Base-by-base conservation (phyloP, 2,797 vertebrate genomes). In the Alcedo quadribrachys region DNA sequence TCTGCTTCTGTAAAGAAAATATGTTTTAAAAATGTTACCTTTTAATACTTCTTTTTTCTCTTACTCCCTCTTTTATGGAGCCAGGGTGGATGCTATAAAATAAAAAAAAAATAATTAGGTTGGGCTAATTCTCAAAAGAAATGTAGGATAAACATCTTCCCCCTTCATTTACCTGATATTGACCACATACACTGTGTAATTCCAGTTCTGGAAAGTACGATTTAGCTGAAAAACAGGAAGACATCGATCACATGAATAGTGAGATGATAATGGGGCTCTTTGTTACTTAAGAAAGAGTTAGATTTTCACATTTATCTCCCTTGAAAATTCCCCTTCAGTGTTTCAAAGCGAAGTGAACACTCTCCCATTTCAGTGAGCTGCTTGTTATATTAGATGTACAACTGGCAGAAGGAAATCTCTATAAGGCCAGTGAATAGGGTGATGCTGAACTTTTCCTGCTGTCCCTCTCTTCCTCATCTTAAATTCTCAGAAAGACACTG, bases 131-230 rank as follows among this genome's bases (percentile, higher is more conserved):
- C 50, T 66, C 46, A 77, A 74, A 78, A 67, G 35, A 22, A 80
- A 85, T 6, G 6, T 35, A 61, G 61, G 48, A 74, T 66, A 48
- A 79, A 50, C 40, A 76, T 61, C 71, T 87, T 61, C n/a, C 21
- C 81, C 77, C 33, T 88, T 81, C 45, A 94, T 90, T 97, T 97
- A 99, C 99, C 99, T 99, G 97, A 99, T 91, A 92, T 98, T 97
- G 78, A 98, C 95, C 21, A 98, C 96, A 85, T 96, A 97, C n/a
- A 99, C 98, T 1, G 96, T 96, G 27, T 98, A 98, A 90, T 97
- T 98, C 99, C 99, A 99, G 96, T 98, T 98, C 86, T 98, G 97
- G 87, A 99, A 98, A 9, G 98, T 99, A 62, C 98, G 95, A 88
- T 98, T 99, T 42, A 99, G 97, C 99, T 99, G 98, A 61, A 98